Conservation (phyloP, 2,113 vertebrate species). For the Lates calcarifer region DNA sequence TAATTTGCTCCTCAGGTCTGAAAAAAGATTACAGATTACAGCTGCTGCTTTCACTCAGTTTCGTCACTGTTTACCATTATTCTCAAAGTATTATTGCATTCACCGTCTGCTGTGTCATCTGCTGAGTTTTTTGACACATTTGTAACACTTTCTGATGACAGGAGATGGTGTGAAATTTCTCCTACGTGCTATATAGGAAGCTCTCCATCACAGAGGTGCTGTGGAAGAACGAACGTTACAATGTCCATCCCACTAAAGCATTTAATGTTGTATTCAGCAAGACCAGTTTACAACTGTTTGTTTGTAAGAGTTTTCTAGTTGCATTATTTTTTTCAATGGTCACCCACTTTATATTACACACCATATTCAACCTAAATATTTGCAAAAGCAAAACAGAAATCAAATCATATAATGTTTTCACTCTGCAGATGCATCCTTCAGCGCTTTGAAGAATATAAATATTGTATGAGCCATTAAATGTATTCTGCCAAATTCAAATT, state of each 20-base stretch:
- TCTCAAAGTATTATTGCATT: conserved; percentile 22
- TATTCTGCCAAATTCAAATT: neutral
- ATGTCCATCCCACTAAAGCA: neutral
- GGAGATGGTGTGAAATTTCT: conserved; percentile 15
- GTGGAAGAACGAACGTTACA: neutral
- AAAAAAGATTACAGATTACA: conserved; percentile 18
- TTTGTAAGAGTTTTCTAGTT: neutral
- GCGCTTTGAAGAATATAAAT: neutral
- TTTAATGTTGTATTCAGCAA: neutral
- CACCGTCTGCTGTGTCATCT: conserved; percentile 24
- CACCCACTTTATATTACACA: neutral
- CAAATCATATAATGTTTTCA: neutral
- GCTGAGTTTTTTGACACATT: conserved; percentile 17
- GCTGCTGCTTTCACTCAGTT: conserved; percentile 31
- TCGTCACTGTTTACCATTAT: conserved; percentile 55
- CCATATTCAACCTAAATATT: neutral
- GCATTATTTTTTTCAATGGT: neutral
- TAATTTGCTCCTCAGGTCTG: conserved; percentile 29
- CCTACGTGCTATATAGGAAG: conserved; percentile 30
- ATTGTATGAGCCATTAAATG: neutral
- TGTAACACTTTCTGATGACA: conserved; percentile 30
- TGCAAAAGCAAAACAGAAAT: neutral
- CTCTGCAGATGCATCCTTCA: neutral
- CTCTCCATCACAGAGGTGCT: conserved; percentile 42
- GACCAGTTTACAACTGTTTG: too few species aligned